These are phyloP conservation scores for Caenorhabditis sp. DNA, from an alignment of 2,888 invertebrate genomes.

Conservation along the genomic window DNA sequence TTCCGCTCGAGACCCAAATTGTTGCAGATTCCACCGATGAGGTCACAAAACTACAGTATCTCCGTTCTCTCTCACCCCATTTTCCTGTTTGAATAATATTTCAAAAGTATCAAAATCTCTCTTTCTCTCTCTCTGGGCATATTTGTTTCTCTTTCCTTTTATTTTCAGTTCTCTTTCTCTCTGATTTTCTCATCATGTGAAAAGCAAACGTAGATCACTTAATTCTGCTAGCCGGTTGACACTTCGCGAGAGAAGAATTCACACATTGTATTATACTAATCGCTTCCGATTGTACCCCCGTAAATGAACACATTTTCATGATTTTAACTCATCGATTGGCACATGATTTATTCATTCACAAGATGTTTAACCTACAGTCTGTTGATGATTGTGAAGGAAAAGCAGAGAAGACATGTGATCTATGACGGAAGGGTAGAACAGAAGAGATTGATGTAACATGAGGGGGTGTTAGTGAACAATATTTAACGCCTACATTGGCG, in stretches of 20 bases:
- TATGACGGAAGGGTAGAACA: background rate
- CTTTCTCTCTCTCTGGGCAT: constrained; percentile 35
- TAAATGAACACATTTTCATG: constrained; percentile 21
- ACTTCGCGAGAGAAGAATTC: constrained; percentile 1
- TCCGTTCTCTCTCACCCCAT: background rate
- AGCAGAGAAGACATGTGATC: background rate
- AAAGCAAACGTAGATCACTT: constrained; percentile 45
- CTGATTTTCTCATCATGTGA: constrained; percentile 37
- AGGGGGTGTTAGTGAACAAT: background rate
- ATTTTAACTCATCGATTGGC: background rate
- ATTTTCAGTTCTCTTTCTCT: constrained; percentile 31
- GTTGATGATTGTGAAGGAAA: background rate
- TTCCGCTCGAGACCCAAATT: no score
- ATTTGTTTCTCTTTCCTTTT: constrained; percentile 24
- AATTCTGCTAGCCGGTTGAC: constrained; percentile 34
- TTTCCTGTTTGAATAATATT: constrained; percentile 24
- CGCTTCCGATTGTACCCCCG: constrained; percentile 24
- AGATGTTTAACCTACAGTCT: background rate
- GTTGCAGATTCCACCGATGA: constrained; percentile 51
- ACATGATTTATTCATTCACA: constrained; percentile 36
- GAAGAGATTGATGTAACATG: background rate
- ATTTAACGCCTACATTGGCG: constrained; percentile 7
- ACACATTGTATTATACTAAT: constrained; percentile 29
- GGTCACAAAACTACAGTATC: constrained; percentile 3
- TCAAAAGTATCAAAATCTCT: constrained; percentile 31